Conservation (phyloP, 92 coral and sea anemone genomes). For the Plumapathes pennacea region DNA sequence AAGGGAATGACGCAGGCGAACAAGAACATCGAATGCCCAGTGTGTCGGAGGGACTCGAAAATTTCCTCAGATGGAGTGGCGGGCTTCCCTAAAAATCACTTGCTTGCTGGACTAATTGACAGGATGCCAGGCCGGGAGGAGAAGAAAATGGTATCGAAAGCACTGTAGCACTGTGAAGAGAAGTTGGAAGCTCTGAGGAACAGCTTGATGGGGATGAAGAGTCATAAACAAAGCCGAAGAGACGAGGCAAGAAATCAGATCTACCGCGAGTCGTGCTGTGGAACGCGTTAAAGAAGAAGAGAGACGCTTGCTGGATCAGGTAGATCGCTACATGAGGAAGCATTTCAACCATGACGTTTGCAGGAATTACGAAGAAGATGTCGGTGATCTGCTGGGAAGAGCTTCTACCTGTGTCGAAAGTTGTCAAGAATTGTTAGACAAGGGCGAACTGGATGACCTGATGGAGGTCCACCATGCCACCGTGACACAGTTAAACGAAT, state of each 20-base stretch:
- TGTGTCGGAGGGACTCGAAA: conserved; percentile 31
- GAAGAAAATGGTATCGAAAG: conserved; percentile 19
- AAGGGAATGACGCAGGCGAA: conserved; percentile 16
- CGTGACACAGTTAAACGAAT: conserved; percentile 14
- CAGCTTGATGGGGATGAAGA: conserved; percentile 21
- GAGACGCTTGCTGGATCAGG: conserved; percentile 11
- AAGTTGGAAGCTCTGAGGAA: conserved; percentile 15
- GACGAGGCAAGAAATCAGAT: conserved; percentile 4
- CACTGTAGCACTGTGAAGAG: conserved; percentile 13
- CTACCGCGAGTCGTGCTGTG: conserved; percentile 10
- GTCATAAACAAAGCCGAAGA: conserved; percentile 17
- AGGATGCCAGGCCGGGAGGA: conserved; percentile 46
- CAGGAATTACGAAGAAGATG: conserved; percentile 2
- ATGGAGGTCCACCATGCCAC: conserved; percentile 24
- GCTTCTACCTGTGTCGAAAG: conserved; percentile 23
- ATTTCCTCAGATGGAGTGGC: conserved; percentile 31
- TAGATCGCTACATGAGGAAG: conserved; percentile 15
- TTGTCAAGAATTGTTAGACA: conserved; percentile 13
- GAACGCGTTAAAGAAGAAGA: conserved; percentile 18
- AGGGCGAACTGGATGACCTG: conserved; percentile 21
- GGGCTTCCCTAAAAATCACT: conserved; percentile 44
- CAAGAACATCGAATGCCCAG: conserved; percentile 29
- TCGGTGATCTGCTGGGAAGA: conserved; percentile 14
- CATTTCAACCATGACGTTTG: conserved; percentile 5
- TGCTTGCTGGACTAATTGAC: conserved; percentile 41